Base-by-base conservation (phyloP, 2,888 invertebrate species). In the Taphrorychus bicolor region DNA sequence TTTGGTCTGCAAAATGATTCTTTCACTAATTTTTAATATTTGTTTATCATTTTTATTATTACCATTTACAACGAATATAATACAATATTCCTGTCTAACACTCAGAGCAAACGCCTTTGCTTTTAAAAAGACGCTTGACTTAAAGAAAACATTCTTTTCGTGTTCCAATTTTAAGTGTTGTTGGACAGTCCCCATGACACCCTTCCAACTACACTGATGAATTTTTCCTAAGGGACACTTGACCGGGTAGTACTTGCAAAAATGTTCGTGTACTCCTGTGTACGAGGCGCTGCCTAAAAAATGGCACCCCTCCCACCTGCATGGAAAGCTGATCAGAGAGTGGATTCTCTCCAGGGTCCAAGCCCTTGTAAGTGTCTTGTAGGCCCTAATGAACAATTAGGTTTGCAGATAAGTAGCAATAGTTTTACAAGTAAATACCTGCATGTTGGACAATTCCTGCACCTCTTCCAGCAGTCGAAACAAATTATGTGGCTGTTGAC, bases 321-420 rank as follows among this genome's bases (percentile, higher is more conserved):
- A 73, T 0, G 69, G 71, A 17, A 72, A 59, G 5, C 52, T 63
- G 5, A 73, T 49, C 14, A 69, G 51, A 2, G 59, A 45, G 49
- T 71, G 65, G 9, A 73, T 62, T 2, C 52, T 59, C 58, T 78
- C 79, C 14, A 79, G 64, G 7, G 73, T 66, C 48, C 71, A 75
- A 56, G 75, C 76, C 41, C 77, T 72, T 0, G 72, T 71, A n/a
- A 68, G 51, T 2, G 71, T 70, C 59, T 78, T 75, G 7, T 2
- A 1, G 16, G 14, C 45, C 14, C 45, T 45, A 32, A 32, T 32
- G 5, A 16, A 1, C 11, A 16, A 48, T 14, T 14, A 7, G 16
- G 48, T 48, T 48, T 3, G 14, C 2, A 16, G 7, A 16, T 48
- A 18, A 19, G 9, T 48, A 16, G 19, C 16, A 48, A n/a, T 48